Evolutionary conservation across 2,888 invertebrate species (phyloP), one percentile per base, ranked within the genome.

Genomic region (Pachliopta kotzebuea): DNA sequence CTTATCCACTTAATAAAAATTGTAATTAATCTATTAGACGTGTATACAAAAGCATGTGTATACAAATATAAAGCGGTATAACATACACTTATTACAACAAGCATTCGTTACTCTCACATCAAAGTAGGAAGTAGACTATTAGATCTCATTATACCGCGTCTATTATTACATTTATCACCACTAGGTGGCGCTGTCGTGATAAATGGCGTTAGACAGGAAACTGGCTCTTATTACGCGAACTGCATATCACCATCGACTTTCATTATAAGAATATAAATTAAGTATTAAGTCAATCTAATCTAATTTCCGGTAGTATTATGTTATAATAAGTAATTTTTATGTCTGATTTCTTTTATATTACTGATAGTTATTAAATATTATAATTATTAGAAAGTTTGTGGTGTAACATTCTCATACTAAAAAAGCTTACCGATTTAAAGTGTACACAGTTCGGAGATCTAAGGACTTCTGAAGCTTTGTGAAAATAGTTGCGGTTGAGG

Each of bases 121-220:
- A 52, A 45, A 49, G 60, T 56, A 65, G 60, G 65, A 65, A 65
- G 65, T 20, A 9, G 45, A 6, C 60, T 61, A 61, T 65, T 65
- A 65, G 61, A 57, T 54, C 65, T 61, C 56, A 53, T 65, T 65
- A 65, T 26, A 49, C 31, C n/a, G 23, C 56, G 45, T 31, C 21
- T 56, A 54, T 49, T 37, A 57, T 57, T 45, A 56, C 56, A 65
- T 61, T 56, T 57, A 60, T 64, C 60, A 56, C 50, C 9, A 20
- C 29, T 23, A 49, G 53, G 20, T 42, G 21, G 59, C 21, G 55
- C 31, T 14, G 50, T 55, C 60, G 55, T 63, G 58, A 63, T 57
- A 45, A 54, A 63, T 63, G 26, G 29, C 53, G 11, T 17, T 24
- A 56, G 21, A 53, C 21, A 26, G 37, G 55, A 56, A 50, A 50